Base-by-base conservation (phyloP, 2,888 invertebrate species). In the Tuberolachnus salignus region DNA sequence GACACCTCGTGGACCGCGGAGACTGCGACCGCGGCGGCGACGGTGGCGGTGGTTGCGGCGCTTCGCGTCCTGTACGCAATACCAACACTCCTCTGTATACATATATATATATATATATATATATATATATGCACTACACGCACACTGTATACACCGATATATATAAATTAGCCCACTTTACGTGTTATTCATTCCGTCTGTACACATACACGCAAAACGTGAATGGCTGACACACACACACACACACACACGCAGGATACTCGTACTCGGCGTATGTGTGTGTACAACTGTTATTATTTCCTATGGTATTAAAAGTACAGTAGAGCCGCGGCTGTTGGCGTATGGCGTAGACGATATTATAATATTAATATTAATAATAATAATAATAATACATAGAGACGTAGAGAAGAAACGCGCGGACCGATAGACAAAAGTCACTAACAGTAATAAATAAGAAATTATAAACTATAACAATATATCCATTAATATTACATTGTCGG, bases 1-100 rank as follows among this genome's bases (percentile, higher is more conserved):
- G 75, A 78, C 49, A 69, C 67, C 57, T 67, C 78, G 78, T 78
- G 78, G 67, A 57, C 34, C 66, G 67, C 59, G 67, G 49, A 78
- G 34, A 78, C 78, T 69, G 78, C 16, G n/a, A 44, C 44, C 23
- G 23, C 16, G 19, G 46, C 9, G 26, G 11, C 44, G 70, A 19
- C 9, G 64, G 46, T 21, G 16, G 23, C 9, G 46, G 53, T 42
- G 42, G 26, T 14, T 34, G 26, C 26, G 46, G 19, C n/a, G 67
- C 70, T 70, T 55, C 69, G 21, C 42, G 44, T 42, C 44, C 42
- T 21, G 11, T 34, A 34, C 21, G n/a, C 44, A 57, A 19, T 34
- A 34, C 14, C 1, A 13, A n/a, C n/a, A n/a, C n/a, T n/a, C n/a
- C n/a, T n/a, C 42, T 44, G 19, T 2, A 21, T 19, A 64, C 46